Conservation (phyloP, 2,113 vertebrate genomes). For the Notiomystis cincta region DNA sequence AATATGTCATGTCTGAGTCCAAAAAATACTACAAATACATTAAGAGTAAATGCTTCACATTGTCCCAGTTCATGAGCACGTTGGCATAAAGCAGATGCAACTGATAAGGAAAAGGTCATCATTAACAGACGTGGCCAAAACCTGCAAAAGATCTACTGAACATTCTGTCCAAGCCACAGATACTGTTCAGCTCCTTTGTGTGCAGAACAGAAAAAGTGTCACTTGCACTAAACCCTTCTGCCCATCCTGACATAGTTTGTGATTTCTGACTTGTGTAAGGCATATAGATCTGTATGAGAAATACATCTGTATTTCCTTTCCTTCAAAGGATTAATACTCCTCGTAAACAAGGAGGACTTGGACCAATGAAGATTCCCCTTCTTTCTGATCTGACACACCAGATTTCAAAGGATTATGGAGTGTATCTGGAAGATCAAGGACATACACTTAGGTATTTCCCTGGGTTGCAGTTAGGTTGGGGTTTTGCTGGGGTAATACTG, state of each 20-base stretch:
- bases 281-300: neutral
- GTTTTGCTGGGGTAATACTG: neutral
- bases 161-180: neutral
- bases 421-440: slow-evolving; percentile 93
- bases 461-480: neutral
- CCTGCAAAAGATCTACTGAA: neutral
- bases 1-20: neutral
- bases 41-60: neutral
- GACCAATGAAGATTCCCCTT: slow-evolving; percentile 90
- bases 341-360: slow-evolving; percentile 92
- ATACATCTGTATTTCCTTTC: neutral
- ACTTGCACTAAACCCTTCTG: neutral
- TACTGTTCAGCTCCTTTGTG: neutral
- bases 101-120: neutral
- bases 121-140: neutral
- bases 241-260: neutral
- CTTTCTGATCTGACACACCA: slow-evolving; percentile 94
- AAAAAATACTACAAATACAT: neutral
- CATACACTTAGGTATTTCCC: slow-evolving; percentile 86
- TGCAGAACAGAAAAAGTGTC: neutral
- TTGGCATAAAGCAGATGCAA: neutral
- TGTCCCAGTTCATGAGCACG: neutral
- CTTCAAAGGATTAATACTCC: slow-evolving; percentile 91
- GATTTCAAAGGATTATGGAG: slow-evolving; percentile 94
- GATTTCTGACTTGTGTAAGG: neutral